Conservation (phyloP, 2,113 vertebrate species). For the Delphinapterus leucas region DNA sequence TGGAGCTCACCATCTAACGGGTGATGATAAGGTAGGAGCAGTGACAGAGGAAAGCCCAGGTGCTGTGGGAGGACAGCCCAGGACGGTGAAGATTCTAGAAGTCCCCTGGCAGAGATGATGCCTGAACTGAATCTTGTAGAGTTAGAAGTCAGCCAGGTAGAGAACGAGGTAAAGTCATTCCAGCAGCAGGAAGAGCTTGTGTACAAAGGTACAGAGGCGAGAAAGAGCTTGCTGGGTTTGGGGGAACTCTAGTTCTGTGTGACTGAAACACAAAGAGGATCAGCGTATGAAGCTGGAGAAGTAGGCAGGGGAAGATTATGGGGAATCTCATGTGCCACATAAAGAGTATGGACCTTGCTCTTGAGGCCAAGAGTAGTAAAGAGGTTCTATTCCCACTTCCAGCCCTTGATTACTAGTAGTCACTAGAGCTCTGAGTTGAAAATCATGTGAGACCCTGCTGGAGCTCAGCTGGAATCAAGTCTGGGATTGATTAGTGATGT, state of each 20-base stretch:
- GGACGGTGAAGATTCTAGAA: not conserved
- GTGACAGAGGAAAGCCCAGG: not conserved
- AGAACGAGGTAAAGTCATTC: not conserved
- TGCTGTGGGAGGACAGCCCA: not conserved
- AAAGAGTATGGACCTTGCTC: not conserved
- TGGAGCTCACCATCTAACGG: not conserved
- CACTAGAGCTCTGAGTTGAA: slow-evolving; percentile 11
- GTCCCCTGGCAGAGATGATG: not conserved
- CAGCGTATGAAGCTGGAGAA: not conserved
- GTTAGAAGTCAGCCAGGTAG: not conserved
- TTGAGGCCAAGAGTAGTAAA: not conserved
- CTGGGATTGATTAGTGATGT: slow-evolving; percentile 20
- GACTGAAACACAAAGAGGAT: not conserved
- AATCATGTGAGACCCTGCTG: not conserved
- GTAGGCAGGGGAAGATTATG: not conserved
- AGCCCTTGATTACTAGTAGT: not conserved
- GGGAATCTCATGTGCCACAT: not conserved
- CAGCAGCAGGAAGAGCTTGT: not conserved
- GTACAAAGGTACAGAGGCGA: not conserved
- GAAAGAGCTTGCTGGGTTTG: not conserved
- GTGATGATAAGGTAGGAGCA: not conserved
- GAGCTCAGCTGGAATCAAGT: not conserved
- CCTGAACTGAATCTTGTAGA: not conserved
- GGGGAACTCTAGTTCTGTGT: not conserved
- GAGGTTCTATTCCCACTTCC: not conserved